These are phyloP conservation scores for Tachina lurida DNA, from an alignment of 2,888 invertebrate genomes.

Conservation along the genomic window DNA sequence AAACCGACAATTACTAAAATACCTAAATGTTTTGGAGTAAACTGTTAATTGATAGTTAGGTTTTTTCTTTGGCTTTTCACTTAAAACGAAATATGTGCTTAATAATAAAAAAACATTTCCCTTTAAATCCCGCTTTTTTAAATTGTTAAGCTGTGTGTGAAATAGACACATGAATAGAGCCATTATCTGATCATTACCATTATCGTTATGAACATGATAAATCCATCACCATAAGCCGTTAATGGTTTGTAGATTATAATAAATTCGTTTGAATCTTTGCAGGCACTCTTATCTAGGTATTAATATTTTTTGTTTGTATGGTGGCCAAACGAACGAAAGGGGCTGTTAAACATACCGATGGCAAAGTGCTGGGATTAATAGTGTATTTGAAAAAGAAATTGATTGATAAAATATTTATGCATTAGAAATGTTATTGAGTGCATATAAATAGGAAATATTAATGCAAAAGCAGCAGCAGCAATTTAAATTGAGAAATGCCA, in stretches of 20 bases:
- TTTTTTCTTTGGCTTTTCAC: too few species aligned
- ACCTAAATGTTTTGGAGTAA: too few species aligned
- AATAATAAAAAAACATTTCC: neutral
- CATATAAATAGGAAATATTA: slow-evolving; percentile 21
- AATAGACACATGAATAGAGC: slow-evolving; percentile 15
- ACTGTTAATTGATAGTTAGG: too few species aligned
- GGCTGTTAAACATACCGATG: neutral
- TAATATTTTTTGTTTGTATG: slow-evolving; percentile 27
- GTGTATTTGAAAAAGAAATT: slow-evolving; percentile 15
- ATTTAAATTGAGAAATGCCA: neutral
- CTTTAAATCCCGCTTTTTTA: slow-evolving; percentile 1
- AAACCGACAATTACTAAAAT: too few species aligned
- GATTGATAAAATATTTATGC: slow-evolving; percentile 40
- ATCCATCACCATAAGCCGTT: slow-evolving; percentile 53
- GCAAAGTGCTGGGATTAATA: slow-evolving; percentile 24
- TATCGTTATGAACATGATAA: slow-evolving; percentile 33
- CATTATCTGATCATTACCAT: slow-evolving; percentile 14
- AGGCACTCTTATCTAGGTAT: slow-evolving; percentile 34
- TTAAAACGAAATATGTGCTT: too few species aligned
- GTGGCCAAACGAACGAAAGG: slow-evolving; percentile 14
- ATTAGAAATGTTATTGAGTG: neutral
- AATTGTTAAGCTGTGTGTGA: slow-evolving; percentile 33
- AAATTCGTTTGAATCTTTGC: slow-evolving; percentile 23
- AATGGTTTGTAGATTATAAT: slow-evolving; percentile 52
- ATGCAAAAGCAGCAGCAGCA: slow-evolving; percentile 19